Evolutionary conservation across 2,113 vertebrate species (phyloP), one percentile per base, ranked within the genome.

Genomic region (Phrynosoma blainvillii): DNA sequence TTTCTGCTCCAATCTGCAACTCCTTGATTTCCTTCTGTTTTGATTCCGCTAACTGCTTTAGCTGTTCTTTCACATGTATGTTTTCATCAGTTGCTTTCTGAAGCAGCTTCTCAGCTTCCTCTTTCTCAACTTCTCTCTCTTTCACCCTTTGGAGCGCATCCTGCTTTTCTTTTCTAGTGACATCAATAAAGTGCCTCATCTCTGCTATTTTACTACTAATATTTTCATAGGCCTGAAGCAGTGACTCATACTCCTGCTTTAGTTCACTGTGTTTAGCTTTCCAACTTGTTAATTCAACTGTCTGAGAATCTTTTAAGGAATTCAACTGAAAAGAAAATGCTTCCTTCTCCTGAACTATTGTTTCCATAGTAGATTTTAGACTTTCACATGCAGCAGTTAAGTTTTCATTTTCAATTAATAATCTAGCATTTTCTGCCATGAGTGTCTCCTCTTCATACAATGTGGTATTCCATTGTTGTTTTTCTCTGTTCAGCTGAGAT

Each of bases 261-360:
- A 98, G 96, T 92, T 98, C 98, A 0, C 94, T 94, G 68, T 98
- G 98, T 89, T 97, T 97, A 12, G 97, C 96, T 89, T 97, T 98
- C 98, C 98, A 98, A 66, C 96, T 97, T 82, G 97, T 97, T 80
- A 98, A 95, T 95, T 98, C 98, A 88, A 97, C 97, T 11, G 97
- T 97, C 92, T 98, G 97, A 25, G 97, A 98, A 94, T 98, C 97
- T 93, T 98, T 98, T 4, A 98, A 96, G 12, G 97, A 97, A 87
- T 98, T 97, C 0, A 98, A 95, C 85, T 98, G 98, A 89, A 97
- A 97, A 47, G 98, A 98, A 93, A 98, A 98, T 1, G 97, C 98
- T 93, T 96, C 96, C 88, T 98, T 98, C 91, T 98, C 98, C 90
- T 98, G 98, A 12, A 97, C 98, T 95, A 98, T 98, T 82, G 93